These are phyloP conservation scores for Lepeophtheirus salmonis DNA, from an alignment of 1,140 invertebrate species.

Conservation along the genomic window DNA sequence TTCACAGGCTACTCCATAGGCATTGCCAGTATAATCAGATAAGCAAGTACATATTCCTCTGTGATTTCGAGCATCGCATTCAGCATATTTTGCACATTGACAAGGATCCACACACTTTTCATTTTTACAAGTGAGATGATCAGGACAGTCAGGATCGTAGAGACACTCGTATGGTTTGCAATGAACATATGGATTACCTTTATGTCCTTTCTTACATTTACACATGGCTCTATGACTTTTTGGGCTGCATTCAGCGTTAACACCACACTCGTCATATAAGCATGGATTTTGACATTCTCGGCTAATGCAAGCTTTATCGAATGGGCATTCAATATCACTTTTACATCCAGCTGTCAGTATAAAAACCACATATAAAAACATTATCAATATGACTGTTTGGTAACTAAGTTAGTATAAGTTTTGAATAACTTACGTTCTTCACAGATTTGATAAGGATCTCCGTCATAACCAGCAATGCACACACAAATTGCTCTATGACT, in stretches of 20 bases:
- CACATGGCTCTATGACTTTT: slow-evolving; percentile 23
- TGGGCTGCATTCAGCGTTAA: slow-evolving; percentile 23
- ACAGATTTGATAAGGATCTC: slow-evolving; percentile 29
- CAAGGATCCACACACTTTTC: slow-evolving; percentile 20
- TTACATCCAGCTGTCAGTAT: slow-evolving; percentile 22
- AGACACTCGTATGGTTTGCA: slow-evolving; percentile 33
- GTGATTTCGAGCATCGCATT: slow-evolving; percentile 45
- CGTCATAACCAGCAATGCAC: slow-evolving; percentile 26
- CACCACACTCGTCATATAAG: slow-evolving; percentile 28
- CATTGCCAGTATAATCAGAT: slow-evolving; percentile 57
- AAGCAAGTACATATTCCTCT: slow-evolving; percentile 58
- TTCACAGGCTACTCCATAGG: slow-evolving; percentile 49
- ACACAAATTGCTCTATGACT: slow-evolving; percentile 41
- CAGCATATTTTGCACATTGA: slow-evolving; percentile 33
- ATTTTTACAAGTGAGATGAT: not conserved
- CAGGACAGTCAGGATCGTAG: not conserved
- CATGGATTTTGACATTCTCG: slow-evolving; percentile 26
- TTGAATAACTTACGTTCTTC: slow-evolving; percentile 35
- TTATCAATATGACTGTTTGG: not conserved
- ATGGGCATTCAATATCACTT: slow-evolving; percentile 27
- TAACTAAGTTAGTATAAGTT: not conserved
- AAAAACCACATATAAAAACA: not conserved
- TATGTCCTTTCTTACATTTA: slow-evolving; percentile 24
- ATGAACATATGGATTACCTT: slow-evolving; percentile 26
- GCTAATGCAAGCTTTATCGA: slow-evolving; percentile 24